phyloP scores from a whole-genome alignment of 2,113 vertebrate species.

The Pelmatolapia mariae region DNA sequence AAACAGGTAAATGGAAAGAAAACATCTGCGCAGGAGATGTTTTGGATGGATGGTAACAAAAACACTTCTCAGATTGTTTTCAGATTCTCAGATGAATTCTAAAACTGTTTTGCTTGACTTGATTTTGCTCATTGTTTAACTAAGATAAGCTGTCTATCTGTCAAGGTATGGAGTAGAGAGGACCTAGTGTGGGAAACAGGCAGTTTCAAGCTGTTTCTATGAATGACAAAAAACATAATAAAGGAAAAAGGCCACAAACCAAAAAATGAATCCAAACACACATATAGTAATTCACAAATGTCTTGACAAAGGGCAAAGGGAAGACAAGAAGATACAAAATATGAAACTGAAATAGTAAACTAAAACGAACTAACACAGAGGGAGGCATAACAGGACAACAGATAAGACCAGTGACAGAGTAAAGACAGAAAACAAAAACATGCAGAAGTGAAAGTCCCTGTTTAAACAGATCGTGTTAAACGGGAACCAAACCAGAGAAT shows the following conservation, averaged over 20 bases:
- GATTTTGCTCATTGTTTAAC: neutral
- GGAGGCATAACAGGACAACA: neutral
- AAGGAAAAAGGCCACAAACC: neutral
- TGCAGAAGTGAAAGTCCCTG: neutral
- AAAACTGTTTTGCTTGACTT: neutral
- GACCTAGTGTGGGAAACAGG: neutral
- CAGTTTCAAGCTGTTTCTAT: neutral
- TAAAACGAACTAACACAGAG: fast-evolving
- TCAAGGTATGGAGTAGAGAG: neutral
- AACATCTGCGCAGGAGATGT: neutral
- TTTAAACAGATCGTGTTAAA: fast-evolving
- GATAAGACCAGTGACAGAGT: neutral
- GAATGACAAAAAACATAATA: neutral
- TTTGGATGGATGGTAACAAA: fast-evolving
- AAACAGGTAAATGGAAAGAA: neutral
- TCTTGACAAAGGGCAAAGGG: neutral
- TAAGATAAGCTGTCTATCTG: neutral
- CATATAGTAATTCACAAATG: neutral
- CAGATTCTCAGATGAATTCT: neutral
- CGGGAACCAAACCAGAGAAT: neutral
- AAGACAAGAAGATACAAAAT: neutral
- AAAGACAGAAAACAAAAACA: neutral
- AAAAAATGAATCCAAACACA: neutral
- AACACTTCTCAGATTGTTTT: neutral
- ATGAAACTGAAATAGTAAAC: neutral